Percentiles rank a stretch among this genome's conserved stretches.
Conservation (phyloP, 2,797 vertebrate genomes). For the Eurystomus glaucurus region DNA sequence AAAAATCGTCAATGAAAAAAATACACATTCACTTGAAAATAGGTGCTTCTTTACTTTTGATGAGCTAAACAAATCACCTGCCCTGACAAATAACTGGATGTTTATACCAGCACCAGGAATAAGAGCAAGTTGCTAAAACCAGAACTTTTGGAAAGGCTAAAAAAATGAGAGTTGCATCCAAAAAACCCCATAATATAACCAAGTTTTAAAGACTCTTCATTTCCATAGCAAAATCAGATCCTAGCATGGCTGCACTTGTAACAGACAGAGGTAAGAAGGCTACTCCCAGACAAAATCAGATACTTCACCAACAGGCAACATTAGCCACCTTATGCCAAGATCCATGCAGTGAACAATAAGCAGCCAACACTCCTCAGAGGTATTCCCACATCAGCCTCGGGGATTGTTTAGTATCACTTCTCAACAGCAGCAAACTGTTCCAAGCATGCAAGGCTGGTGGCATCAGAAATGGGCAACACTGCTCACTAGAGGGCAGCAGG, state of each 20-base stretch:
- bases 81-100: not conserved
- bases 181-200: not conserved
- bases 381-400: not conserved
- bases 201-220: not conserved
- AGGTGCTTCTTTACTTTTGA: not conserved
- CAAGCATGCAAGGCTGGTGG: not conserved
- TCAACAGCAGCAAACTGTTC: not conserved
- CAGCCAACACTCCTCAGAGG: not conserved
- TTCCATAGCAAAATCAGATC: not conserved
- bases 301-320: not conserved
- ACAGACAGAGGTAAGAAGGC: not conserved
- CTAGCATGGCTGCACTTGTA: not conserved
- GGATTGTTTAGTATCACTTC: not conserved
- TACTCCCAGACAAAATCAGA: not conserved
- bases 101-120: not conserved
- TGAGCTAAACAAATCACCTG: not conserved
- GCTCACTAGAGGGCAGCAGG: constrained; percentile 66
- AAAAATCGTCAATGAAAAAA: not conserved
- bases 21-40: not conserved
- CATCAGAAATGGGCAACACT: accelerated
- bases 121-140: not conserved
- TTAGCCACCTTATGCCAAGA: not conserved
- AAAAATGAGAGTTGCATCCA: not conserved
- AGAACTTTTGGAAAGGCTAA: not conserved
- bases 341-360: not conserved